A percentile compares a stretch with the other conserved stretches of the same genome.
Evolutionary conservation across 1,140 invertebrate genomes (phyloP).

Genomic region (Cyclargus thomasi): DNA sequence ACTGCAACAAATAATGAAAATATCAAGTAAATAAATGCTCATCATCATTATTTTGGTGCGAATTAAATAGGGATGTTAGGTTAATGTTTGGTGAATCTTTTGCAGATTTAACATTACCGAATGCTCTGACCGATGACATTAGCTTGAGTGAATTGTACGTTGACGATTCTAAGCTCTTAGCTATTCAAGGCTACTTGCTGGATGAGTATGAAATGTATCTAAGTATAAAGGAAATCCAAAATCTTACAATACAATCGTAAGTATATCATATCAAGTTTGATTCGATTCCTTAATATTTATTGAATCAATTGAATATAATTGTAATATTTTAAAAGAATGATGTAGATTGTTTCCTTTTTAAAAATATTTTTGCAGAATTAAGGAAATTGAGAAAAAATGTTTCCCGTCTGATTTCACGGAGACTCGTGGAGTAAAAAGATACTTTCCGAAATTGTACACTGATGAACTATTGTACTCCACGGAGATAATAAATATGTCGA

Average conservation of each 20-base stretch:
- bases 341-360: too few relatives aligned
- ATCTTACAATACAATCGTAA: slow-evolving; percentile 14
- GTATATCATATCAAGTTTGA: slow-evolving; percentile 18
- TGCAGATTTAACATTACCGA: too few relatives aligned
- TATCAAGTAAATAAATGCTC: too few relatives aligned
- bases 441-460: background rate
- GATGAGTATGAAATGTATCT: background rate
- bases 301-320: too few relatives aligned
- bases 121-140: too few relatives aligned
- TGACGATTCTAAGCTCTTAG: background rate
- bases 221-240: background rate
- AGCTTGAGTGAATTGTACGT: too few relatives aligned
- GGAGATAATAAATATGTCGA: background rate
- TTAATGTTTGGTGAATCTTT: too few relatives aligned
- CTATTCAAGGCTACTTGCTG: background rate
- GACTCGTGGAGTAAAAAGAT: background rate
- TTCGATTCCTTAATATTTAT: too few relatives aligned
- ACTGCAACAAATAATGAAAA: too few relatives aligned
- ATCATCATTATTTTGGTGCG: too few relatives aligned
- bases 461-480: background rate
- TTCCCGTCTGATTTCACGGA: background rate
- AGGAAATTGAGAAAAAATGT: background rate
- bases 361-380: background rate
- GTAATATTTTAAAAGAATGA: too few relatives aligned
- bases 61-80: too few relatives aligned